Evolutionary conservation across 1,140 invertebrate species (phyloP), one percentile per base, ranked within the genome.

Genomic region (Pseudomyrmex flavicornis): DNA sequence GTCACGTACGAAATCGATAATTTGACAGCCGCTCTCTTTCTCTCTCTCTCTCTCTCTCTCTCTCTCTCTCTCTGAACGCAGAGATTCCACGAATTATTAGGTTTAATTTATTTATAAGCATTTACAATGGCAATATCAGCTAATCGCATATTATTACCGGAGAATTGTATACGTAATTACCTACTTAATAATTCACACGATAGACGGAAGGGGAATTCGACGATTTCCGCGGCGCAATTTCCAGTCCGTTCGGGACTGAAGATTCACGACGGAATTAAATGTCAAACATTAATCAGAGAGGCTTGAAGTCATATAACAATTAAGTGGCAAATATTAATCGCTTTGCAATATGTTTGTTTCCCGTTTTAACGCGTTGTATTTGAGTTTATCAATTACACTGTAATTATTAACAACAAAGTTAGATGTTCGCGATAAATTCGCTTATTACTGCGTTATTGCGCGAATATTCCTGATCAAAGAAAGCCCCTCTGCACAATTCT

Each of bases 331-430:
- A 68, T 48, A 22, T 10, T 10, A 0, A 58, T 17, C 46, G 17
- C 62, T 69, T 59, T n/a, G 20, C 56, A 46, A 74, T 46, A n/a
- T 17, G 63, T 88, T 79, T 59, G 76, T 58, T 35, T 35, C 82
- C 26, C 26, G 20, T 10, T 59, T 22, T 35, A 63, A 85, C n/a
- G 22, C 35, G 46, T 72, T 89, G 85, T 69, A 88, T 83, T 85
- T 63, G 54, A 46, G 9, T n/a, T 52, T 26, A 48, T 26, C 63
- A 65, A 88, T 85, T 85, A 70, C 44, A 35, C 5, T 35, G 35
- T 35, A 35, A 35, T 35, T 59, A 17, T 48, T 48, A 35, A 35
- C 35, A 35, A 35, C 35, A 35, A 44, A 52, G 17, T 88, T 20
- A 70, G 82, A 69, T 83, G 22, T 44, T 35, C 22, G 13, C 9